Evolutionary conservation across 2,888 invertebrate genomes (phyloP).

Genomic region (Tinea trinotella): DNA sequence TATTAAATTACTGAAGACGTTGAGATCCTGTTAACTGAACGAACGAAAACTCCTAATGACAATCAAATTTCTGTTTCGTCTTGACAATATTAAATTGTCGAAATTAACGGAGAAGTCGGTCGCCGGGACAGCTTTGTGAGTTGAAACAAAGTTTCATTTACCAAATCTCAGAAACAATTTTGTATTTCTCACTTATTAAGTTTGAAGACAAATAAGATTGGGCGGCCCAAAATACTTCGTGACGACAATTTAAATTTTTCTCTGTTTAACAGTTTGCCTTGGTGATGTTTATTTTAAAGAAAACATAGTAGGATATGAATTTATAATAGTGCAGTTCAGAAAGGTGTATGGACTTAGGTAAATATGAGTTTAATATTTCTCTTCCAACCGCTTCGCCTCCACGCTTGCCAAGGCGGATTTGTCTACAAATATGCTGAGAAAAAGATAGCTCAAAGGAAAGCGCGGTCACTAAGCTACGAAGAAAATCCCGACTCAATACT

Average conservation of each 20-base stretch:
- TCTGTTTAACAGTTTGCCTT: too few relatives aligned
- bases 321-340: background rate
- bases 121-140: constrained; percentile 23
- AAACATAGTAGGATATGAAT: background rate
- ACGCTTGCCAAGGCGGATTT: constrained; percentile 20
- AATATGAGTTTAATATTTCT: constrained; percentile 14
- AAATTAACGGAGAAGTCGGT: constrained; percentile 25
- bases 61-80: constrained; percentile 19
- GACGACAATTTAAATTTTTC: constrained; percentile 5
- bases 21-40: constrained; percentile 2
- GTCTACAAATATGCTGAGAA: constrained; percentile 20
- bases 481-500: background rate
- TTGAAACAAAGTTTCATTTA: constrained; percentile 30
- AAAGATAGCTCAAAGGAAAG: constrained; percentile 18
- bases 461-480: constrained; percentile 10
- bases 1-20: constrained; percentile 5
- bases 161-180: constrained; percentile 27
- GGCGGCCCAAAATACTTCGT: constrained; percentile 11
- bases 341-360: constrained; percentile 9
- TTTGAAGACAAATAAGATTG: constrained; percentile 20
- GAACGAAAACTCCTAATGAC: constrained; percentile 18
- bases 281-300: too few relatives aligned
- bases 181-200: constrained; percentile 27
- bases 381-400: constrained; percentile 6
- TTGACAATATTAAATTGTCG: constrained; percentile 21